These are phyloP conservation scores for Arrhopalites spinosus DNA, from an alignment of 2,888 invertebrate species.

Conservation along the genomic window DNA sequence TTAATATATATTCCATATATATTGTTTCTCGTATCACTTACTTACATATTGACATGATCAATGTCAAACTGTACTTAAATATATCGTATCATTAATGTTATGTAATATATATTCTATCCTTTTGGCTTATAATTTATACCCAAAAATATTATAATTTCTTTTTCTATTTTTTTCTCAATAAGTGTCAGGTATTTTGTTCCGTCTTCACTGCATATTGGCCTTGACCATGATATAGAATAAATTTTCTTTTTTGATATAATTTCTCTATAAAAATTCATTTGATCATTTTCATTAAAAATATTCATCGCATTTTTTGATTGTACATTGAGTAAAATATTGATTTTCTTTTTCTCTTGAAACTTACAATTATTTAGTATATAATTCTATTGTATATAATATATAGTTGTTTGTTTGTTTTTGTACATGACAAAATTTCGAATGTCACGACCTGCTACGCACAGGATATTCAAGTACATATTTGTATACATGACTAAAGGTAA, in stretches of 20 bases:
- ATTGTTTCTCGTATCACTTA: too few species aligned
- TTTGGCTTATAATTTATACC: too few species aligned
- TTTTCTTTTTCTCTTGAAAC: background rate
- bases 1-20: too few species aligned
- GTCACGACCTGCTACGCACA: background rate
- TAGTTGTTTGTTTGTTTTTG: background rate
- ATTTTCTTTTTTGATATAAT: background rate
- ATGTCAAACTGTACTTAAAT: too few species aligned
- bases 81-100: too few species aligned
- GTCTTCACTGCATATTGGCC: background rate
- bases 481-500: background rate
- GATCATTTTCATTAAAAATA: background rate
- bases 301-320: background rate
- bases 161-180: too few species aligned
- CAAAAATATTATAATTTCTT: too few species aligned
- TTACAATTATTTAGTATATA: background rate
- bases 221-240: background rate
- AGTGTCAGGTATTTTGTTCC: constrained; percentile 1
- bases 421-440: background rate
- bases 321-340: constrained; percentile 1
- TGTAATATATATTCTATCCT: too few species aligned
- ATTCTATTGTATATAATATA: background rate
- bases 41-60: too few species aligned
- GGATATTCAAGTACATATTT: background rate
- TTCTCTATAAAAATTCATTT: background rate